Evolutionary conservation across 2,797 vertebrate species (phyloP), one percentile per base, ranked within the genome.

Genomic region (Steatocranus sp.): DNA sequence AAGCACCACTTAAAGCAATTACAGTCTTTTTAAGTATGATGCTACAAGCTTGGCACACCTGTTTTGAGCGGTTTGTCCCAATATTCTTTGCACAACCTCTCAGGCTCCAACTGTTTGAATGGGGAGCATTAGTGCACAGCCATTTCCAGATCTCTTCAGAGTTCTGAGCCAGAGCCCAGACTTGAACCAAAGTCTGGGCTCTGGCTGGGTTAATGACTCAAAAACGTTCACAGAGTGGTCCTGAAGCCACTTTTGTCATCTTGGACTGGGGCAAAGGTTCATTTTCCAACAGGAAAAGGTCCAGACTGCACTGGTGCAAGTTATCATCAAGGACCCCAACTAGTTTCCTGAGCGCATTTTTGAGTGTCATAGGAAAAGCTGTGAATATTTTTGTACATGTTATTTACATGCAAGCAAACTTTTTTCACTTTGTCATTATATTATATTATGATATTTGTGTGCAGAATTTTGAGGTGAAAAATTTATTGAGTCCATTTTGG

Each of bases 351-450:
- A 8, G 23, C 5, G 0, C 23, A 18, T 32, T 58, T 0, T 58
- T 56, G 27, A 56, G 27, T 18, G 53, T 18, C 0, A 10, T 6
- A 17, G 25, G 0, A 56, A 56, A 56, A 2, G 53, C 15, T 6
- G 53, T 3, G 15, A 56, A 30, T 30, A 2, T 30, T 56, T 30
- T 0, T 30, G 25, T 18, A 1, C 0, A 1, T 56, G 25, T 17
- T 1, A 56, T 56, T 56, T 56, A 56, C 25, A 54, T 1, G 51
- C 3, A 54, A 27, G 1, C 14, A 7, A 58, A 61, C 30, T 3
- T 11, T 58, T 34, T 61, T n/a, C 56, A 34, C 30, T 34, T 61
- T 34, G 1, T 34, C 56, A 34, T 25, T 2, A 15, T 53, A 8
- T 25, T 49, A 46, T 20, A 23, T 23, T 12, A 54, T 14, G 8